Percentiles rank a stretch among this genome's conserved stretches.
These are phyloP conservation scores for Sitodiplosis mosellana DNA, from an alignment of 1,140 invertebrate genomes.

Conservation along the genomic window DNA sequence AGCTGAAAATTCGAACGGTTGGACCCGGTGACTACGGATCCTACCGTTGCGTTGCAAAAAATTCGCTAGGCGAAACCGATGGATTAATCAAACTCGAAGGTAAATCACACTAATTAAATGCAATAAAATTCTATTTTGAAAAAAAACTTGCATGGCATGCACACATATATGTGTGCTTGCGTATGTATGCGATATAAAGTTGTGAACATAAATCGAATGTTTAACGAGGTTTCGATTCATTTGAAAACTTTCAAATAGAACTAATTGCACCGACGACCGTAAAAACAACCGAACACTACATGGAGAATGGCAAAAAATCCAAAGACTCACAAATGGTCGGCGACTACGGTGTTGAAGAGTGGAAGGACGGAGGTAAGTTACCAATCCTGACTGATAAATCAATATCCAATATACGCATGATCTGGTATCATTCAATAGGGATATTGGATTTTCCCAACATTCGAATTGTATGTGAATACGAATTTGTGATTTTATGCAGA, in stretches of 20 bases:
- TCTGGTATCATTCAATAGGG: too few species aligned
- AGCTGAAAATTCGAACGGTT: slow-evolving; percentile 66
- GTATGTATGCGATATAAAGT: not conserved
- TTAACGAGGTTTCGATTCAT: too few species aligned
- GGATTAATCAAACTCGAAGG: slow-evolving; percentile 83
- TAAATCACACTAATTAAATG: too few species aligned
- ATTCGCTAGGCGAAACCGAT: slow-evolving; percentile 81
- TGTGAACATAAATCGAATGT: too few species aligned
- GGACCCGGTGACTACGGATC: slow-evolving; percentile 63
- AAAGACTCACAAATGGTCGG: not conserved
- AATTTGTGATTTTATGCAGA: too few species aligned
- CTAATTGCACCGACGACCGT: slow-evolving; percentile 38
- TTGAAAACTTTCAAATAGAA: not conserved
- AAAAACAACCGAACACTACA: slow-evolving; percentile 31
- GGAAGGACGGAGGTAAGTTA: slow-evolving; percentile 20
- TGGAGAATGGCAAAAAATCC: slow-evolving; percentile 15
- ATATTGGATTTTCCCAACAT: too few species aligned
- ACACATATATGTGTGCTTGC: too few species aligned
- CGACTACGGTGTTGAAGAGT: slow-evolving; percentile 26
- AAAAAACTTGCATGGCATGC: not conserved
- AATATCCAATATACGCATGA: too few species aligned
- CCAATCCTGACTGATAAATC: too few species aligned
- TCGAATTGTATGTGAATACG: too few species aligned
- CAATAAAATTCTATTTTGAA: not conserved
- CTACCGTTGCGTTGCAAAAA: slow-evolving; percentile 86